A percentile compares a stretch with the other conserved stretches of the same genome.
Evolutionary conservation across 2,113 vertebrate genomes (phyloP).

Genomic region (Oreochromis tanganicae): DNA sequence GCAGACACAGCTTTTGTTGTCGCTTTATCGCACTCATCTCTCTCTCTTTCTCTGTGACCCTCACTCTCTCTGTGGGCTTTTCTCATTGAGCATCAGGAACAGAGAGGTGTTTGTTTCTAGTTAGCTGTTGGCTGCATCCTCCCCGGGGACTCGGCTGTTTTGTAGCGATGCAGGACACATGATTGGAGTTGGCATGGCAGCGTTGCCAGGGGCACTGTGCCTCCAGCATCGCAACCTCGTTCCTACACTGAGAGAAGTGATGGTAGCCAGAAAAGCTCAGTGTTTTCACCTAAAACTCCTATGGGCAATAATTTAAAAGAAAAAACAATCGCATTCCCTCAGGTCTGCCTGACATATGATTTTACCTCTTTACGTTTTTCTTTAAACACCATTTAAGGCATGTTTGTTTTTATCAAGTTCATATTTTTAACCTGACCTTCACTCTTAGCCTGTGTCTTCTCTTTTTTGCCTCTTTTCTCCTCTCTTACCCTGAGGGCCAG

Average conservation of each 20-base stretch:
- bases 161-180: constrained; percentile 54
- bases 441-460: background rate
- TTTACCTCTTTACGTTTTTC: background rate
- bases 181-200: constrained; percentile 71
- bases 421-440: constrained; percentile 2
- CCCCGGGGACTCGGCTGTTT: constrained; percentile 45
- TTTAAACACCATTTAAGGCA: background rate
- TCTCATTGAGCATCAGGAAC: constrained; percentile 36
- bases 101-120: constrained; percentile 62
- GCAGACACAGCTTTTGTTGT: background rate
- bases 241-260: constrained; percentile 35
- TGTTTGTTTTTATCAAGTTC: background rate
- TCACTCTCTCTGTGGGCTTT: background rate
- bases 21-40: background rate
- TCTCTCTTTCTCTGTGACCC: background rate
- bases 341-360: background rate
- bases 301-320: constrained; percentile 25
- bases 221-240: constrained; percentile 38
- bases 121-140: constrained; percentile 52
- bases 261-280: background rate
- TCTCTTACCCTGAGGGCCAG: background rate
- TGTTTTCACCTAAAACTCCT: constrained; percentile 3
- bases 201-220: constrained; percentile 49
- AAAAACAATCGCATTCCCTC: background rate
- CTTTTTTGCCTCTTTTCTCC: background rate